Percentiles rank a stretch among this genome's conserved stretches.
Evolutionary conservation across 2,888 invertebrate species (phyloP).

Genomic region (Alentia gelatinosa): DNA sequence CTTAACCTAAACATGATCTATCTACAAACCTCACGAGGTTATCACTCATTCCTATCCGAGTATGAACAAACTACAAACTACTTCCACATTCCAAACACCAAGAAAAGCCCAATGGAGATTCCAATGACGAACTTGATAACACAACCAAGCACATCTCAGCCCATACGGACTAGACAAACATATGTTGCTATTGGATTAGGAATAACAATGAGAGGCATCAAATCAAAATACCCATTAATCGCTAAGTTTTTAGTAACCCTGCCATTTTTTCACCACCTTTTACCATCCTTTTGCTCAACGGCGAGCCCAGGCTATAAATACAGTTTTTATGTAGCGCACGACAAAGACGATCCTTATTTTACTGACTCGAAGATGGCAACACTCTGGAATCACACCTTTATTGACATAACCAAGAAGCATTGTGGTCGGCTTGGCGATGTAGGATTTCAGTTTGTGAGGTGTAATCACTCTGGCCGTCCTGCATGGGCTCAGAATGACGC

Average conservation of each 20-base stretch:
- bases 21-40: too few species aligned
- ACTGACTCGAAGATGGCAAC: background rate
- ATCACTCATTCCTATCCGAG: too few species aligned
- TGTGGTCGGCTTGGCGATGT: conserved; percentile 12
- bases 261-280: background rate
- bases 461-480: conserved; percentile 62
- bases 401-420: background rate
- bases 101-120: too few species aligned
- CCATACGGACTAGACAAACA: too few species aligned
- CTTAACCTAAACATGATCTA: too few species aligned
- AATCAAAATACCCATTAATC: background rate
- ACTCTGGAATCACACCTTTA: conserved; percentile 50
- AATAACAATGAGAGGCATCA: background rate
- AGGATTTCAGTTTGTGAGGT: conserved; percentile 62
- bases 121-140: too few species aligned
- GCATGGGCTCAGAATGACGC: conserved; percentile 69
- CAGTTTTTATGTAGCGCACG: conserved; percentile 64
- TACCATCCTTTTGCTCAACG: background rate
- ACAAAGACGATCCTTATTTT: conserved; percentile 60
- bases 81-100: too few species aligned
- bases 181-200: background rate
- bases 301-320: conserved; percentile 51
- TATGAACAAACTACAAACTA: too few species aligned
- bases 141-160: too few species aligned
- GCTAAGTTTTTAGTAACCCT: background rate